These are phyloP conservation scores for Pegea sp. DNA, from an alignment of 23 tunicate species.

Conservation along the genomic window DNA sequence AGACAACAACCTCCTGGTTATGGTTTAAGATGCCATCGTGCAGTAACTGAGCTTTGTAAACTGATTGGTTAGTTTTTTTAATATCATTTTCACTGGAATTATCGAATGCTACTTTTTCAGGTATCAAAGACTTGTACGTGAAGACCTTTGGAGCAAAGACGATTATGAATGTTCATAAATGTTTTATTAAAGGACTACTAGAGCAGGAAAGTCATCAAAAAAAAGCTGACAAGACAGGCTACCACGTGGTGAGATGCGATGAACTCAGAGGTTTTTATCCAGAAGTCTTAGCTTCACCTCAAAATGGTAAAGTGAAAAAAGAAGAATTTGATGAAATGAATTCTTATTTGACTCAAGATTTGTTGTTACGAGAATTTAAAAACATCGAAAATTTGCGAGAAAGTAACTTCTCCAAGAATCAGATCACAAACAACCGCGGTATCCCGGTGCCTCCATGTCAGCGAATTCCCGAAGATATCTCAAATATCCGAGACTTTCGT, in stretches of 20 bases:
- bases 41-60: constrained; percentile 40
- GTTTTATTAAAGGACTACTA: constrained; percentile 57
- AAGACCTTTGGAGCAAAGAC: constrained; percentile 53
- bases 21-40: constrained; percentile 83
- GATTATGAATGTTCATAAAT: constrained; percentile 42
- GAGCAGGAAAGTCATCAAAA: constrained; percentile 57
- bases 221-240: constrained; percentile 71
- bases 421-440: background rate
- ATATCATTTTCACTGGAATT: too few species aligned
- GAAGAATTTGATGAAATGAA: constrained; percentile 33
- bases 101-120: constrained; percentile 32
- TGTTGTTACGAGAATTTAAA: constrained; percentile 22
- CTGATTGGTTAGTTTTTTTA: constrained; percentile 30
- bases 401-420: background rate
- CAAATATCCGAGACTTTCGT: background rate
- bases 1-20: constrained; percentile 71
- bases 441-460: background rate
- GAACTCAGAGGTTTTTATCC: constrained; percentile 28
- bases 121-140: constrained; percentile 63
- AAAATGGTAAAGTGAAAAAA: constrained; percentile 15
- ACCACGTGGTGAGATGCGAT: constrained; percentile 72
- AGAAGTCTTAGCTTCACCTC: constrained; percentile 63
- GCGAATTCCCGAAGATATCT: background rate
- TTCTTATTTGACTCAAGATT: constrained; percentile 50
- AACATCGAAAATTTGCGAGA: background rate